Percentiles rank a stretch among this genome's conserved stretches.
Evolutionary conservation across 1,140 invertebrate species (phyloP).

Genomic region (Wasmannia auropunctata): DNA sequence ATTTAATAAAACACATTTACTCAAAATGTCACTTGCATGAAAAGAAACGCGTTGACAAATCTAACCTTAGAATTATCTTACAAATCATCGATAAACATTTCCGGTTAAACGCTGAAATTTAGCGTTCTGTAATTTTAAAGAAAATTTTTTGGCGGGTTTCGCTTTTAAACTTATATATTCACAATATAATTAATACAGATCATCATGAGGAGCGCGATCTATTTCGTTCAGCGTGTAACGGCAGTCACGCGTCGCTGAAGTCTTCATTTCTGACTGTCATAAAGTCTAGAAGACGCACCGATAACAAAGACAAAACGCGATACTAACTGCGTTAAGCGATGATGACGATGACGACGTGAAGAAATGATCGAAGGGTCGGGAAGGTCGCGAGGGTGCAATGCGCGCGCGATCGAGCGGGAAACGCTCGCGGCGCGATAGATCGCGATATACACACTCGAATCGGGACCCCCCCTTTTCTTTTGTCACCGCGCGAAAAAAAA

Average conservation of each 20-base stretch:
- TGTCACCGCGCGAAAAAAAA: not conserved
- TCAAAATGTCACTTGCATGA: not conserved
- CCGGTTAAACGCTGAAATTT: not conserved
- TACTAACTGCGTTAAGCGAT: not conserved
- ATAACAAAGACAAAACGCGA: not conserved
- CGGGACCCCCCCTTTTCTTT: not conserved
- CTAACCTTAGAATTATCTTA: not conserved
- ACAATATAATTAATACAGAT: not conserved
- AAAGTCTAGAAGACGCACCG: too few species aligned
- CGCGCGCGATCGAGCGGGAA: constrained; percentile 5
- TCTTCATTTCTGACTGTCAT: not conserved
- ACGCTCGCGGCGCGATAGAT: not conserved
- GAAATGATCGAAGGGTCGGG: not conserved
- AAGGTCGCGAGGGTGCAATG: not conserved
- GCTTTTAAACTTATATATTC: not conserved
- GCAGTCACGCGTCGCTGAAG: not conserved
- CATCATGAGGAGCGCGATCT: constrained; percentile 4
- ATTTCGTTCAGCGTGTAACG: not conserved
- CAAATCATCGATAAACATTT: not conserved
- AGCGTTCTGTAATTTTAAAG: not conserved
- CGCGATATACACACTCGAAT: not conserved
- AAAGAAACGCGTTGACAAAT: not conserved
- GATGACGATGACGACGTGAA: not conserved
- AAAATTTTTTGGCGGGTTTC: not conserved
- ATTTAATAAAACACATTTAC: not conserved